Percentiles rank a stretch among this genome's conserved stretches.
Evolutionary conservation across 2,113 vertebrate genomes (phyloP).

Genomic region (Gulo gulo): DNA sequence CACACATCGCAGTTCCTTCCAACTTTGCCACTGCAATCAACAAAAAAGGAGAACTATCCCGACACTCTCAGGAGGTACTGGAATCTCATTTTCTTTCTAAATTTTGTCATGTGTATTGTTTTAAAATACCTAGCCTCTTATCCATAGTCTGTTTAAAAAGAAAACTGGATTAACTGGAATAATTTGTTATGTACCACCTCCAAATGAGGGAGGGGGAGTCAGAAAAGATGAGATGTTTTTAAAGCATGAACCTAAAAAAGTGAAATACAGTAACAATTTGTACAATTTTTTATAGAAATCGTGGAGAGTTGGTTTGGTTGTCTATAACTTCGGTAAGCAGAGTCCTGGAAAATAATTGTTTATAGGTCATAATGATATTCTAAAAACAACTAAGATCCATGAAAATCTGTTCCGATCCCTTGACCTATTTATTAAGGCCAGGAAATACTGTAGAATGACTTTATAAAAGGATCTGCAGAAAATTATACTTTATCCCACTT

Average conservation of each 20-base stretch:
- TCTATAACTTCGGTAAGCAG: background rate
- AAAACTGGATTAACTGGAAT: background rate
- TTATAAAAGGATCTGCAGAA: background rate
- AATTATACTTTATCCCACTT: background rate
- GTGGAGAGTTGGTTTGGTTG: background rate
- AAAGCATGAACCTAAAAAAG: background rate
- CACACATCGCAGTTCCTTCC: conserved; percentile 78
- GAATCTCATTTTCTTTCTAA: background rate
- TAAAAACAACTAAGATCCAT: background rate
- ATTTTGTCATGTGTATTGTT: background rate
- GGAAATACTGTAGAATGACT: background rate
- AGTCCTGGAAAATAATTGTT: background rate
- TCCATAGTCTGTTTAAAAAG: background rate
- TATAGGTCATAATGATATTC: background rate
- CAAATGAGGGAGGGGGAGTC: background rate
- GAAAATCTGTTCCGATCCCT: background rate
- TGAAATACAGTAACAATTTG: background rate
- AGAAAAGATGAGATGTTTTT: background rate
- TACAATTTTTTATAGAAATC: background rate
- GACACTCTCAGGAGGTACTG: conserved; percentile 84
- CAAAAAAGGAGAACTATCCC: conserved; percentile 81
- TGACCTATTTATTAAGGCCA: background rate
- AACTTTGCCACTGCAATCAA: conserved; percentile 80
- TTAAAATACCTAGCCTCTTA: background rate
- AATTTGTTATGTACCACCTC: background rate